phyloP scores from a whole-genome alignment of 1,140 invertebrate species.

The Periplaneta americana region DNA sequence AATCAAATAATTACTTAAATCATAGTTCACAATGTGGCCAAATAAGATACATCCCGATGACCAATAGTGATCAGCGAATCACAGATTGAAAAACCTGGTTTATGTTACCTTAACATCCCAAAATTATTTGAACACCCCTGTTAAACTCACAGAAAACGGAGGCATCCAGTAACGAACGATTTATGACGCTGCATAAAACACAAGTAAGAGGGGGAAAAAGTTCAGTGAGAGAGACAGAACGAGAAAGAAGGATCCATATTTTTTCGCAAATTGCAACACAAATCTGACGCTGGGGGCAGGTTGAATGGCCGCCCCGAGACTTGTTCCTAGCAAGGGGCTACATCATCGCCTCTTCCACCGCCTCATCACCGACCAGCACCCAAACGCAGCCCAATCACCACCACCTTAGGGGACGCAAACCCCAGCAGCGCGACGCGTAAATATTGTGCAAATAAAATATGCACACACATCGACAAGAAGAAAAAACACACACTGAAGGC shows the following conservation, averaged over 20 bases:
- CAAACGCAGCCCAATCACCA: neutral
- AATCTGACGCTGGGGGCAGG: slow-evolving; percentile 9
- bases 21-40: too few species aligned
- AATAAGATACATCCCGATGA: too few species aligned
- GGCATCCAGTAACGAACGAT: neutral
- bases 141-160: neutral
- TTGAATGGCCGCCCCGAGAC: neutral
- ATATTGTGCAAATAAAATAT: neutral
- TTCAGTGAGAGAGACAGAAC: neutral
- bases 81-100: too few species aligned
- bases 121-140: neutral
- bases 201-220: neutral
- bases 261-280: slow-evolving; percentile 14
- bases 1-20: too few species aligned
- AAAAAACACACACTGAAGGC: too few species aligned
- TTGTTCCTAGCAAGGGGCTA: neutral
- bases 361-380: neutral
- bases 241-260: slow-evolving; percentile 1
- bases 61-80: too few species aligned
- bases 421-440: neutral
- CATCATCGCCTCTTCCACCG: neutral
- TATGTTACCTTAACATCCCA: too few species aligned
- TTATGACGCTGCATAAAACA: neutral
- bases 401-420: too few species aligned
- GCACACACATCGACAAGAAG: neutral